A percentile compares a stretch with the other conserved stretches of the same genome.
Evolutionary conservation across 2,797 vertebrate species (phyloP).

Genomic region (Limnodromus scolopaceus): DNA sequence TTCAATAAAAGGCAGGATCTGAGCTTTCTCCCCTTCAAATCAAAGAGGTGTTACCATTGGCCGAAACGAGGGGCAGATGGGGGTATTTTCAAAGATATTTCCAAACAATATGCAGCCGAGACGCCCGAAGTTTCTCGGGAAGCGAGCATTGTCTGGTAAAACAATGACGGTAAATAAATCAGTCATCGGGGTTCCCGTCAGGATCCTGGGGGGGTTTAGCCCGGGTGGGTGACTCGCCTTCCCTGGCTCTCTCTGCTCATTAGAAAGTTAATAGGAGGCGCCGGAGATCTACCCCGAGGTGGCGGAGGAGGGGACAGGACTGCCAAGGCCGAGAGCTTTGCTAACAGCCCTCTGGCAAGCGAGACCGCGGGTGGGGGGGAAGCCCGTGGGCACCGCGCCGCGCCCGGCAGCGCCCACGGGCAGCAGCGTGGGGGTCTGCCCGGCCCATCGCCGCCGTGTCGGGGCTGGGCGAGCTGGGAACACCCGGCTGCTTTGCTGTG

Average conservation of each 20-base stretch:
- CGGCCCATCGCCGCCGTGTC: background rate
- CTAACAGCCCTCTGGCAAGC: background rate
- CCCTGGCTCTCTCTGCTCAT: background rate
- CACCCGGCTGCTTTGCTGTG: background rate
- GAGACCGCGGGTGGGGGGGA: background rate
- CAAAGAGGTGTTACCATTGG: conserved; percentile 2
- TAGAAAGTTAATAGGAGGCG: background rate
- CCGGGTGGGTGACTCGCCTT: background rate
- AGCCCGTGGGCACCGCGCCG: background rate
- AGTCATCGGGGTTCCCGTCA: background rate
- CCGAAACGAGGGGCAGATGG: conserved; percentile 12
- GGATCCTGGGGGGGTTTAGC: background rate
- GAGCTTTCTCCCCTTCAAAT: background rate
- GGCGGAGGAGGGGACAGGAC: background rate
- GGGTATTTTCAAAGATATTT: conserved; percentile 10
- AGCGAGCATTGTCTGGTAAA: background rate
- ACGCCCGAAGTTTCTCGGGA: background rate
- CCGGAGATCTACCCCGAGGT: background rate
- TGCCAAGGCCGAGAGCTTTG: background rate
- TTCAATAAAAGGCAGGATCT: conserved; percentile 36
- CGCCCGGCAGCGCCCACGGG: background rate
- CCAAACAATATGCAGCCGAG: background rate
- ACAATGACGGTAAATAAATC: conserved; percentile 24
- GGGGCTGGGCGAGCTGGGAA: background rate
- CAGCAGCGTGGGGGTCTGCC: background rate